Evolutionary conservation across 1,140 invertebrate genomes (phyloP), one percentile per base, ranked within the genome.

Genomic region (Caenorhabditis brenneri): DNA sequence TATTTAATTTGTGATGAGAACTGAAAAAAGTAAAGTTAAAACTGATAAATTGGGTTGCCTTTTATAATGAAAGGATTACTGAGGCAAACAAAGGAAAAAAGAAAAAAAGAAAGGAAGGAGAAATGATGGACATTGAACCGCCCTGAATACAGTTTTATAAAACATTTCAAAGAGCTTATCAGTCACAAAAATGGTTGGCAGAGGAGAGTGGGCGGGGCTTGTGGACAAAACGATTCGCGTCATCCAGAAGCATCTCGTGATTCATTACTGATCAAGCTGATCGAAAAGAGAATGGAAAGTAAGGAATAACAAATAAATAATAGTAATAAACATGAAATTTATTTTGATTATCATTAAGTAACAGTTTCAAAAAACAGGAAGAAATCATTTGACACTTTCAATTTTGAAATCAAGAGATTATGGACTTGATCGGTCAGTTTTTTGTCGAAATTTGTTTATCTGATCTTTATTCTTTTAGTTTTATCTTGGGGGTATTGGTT

Each of bases 61-160:
- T 80, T 51, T 55, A 80, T 80, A 51, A 46, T 10, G 36, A 46
- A 58, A 6, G 53, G 39, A 58, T 81, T 81, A 60, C 15, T n/a
- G 22, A 36, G 19, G 36, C 42, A 55, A 81, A 55, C 36, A 46
- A 60, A 81, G 55, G 19, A 81, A 58, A 81, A 42, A 16, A n/a
- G n/a, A n/a, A n/a, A n/a, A n/a, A n/a, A n/a, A n/a, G n/a, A n/a
- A n/a, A n/a, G n/a, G n/a, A 39, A 58, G 80, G 33, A 55, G 12
- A 29, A 81, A 60, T 31, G 53, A 60, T 51, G 39, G 53, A 42
- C 65, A 42, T 74, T 74, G 65, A 74, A 39, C 33, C 65, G 36
- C 36, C 33, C 6, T 42, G 9, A 46, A 42, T 74, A 12, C 58
- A 42, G 65, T 74, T 74, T 74, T 74, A 74, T 74, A 74, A 74